Evolutionary conservation across 2,888 invertebrate species (phyloP).

Genomic region (Glaucopsyche alexis): DNA sequence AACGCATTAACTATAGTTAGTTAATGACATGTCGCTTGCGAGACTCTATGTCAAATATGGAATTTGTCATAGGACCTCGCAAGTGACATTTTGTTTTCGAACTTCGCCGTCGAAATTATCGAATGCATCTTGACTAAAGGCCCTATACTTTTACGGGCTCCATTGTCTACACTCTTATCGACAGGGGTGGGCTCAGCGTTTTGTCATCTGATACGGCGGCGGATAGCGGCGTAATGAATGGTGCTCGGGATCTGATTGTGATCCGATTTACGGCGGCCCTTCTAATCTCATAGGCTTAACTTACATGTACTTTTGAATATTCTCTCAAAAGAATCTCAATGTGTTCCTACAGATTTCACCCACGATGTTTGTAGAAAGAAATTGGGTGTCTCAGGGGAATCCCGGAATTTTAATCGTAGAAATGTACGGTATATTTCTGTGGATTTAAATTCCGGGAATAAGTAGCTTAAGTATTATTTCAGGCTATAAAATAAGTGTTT

Average conservation of each 20-base stretch:
- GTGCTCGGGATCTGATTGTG: slow-evolving; percentile 12
- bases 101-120: no score
- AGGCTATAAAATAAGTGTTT: no score
- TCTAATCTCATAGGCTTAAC: slow-evolving; percentile 8
- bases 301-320: neutral
- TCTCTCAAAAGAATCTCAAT: neutral
- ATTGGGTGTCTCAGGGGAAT: neutral
- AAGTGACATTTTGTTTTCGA: no score
- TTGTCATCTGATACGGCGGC: slow-evolving; percentile 23
- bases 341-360: neutral
- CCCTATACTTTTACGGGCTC: no score
- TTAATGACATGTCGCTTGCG: no score
- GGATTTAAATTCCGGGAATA: no score
- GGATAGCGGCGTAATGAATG: slow-evolving; percentile 14
- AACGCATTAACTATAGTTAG: no score
- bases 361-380: neutral
- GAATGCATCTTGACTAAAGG: no score
- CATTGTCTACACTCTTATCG: neutral
- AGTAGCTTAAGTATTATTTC: no score
- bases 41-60: no score
- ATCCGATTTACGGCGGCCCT: slow-evolving; percentile 6
- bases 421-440: no score
- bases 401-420: neutral
- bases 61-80: no score
- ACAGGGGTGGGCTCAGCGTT: slow-evolving; percentile 10